phyloP scores from a whole-genome alignment of 2,888 invertebrate species.

The Chymomyza fuscimana region DNA sequence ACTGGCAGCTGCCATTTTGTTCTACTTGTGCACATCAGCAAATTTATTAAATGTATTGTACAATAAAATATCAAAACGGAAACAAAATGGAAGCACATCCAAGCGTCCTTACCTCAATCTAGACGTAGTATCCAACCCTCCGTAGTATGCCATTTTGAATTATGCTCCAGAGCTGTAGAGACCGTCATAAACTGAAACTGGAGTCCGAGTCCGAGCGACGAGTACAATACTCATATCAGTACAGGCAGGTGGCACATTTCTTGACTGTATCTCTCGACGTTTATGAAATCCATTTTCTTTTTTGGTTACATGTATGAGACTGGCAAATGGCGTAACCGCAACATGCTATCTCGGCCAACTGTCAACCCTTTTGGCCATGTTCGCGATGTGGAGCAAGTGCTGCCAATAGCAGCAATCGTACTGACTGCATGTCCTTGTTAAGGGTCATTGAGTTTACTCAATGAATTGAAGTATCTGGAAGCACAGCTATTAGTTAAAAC shows the following conservation, averaged over 20 bases:
- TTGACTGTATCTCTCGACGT: neutral
- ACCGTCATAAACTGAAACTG: too few relatives aligned
- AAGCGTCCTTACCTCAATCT: too few relatives aligned
- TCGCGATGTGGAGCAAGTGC: neutral
- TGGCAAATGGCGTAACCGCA: neutral
- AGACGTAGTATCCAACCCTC: neutral
- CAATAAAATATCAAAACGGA: constrained; percentile 5
- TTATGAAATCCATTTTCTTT: neutral
- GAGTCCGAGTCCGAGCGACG: neutral
- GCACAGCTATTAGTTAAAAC: neutral
- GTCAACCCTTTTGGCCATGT: neutral
- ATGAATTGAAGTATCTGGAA: neutral
- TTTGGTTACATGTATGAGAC: neutral
- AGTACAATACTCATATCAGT: too few relatives aligned
- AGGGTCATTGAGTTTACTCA: neutral
- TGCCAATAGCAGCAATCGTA: neutral
- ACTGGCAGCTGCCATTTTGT: constrained; percentile 8
- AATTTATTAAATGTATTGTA: constrained; percentile 6
- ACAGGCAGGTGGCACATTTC: neutral
- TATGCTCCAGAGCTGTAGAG: neutral
- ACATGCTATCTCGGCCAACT: neutral
- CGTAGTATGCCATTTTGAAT: neutral
- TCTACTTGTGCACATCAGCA: constrained; percentile 7
- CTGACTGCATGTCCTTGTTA: neutral
- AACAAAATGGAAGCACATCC: neutral